A percentile compares a stretch with the other conserved stretches of the same genome.
Conservation (phyloP, 1,140 invertebrate genomes). For the Muscidifurax raptorellus region DNA sequence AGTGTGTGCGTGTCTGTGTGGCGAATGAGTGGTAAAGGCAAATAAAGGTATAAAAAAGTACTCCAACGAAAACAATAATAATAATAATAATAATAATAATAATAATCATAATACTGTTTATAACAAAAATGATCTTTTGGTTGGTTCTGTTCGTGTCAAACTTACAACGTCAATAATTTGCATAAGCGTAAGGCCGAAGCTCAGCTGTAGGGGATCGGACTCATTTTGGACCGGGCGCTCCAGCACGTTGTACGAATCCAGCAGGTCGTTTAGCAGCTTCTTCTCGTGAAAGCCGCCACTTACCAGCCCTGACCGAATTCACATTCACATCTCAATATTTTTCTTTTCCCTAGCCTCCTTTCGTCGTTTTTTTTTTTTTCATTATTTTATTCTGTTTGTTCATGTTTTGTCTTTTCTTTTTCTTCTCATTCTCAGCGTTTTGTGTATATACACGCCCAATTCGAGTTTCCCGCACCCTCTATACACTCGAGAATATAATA, state of each 20-base stretch:
- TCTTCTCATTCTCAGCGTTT: neutral
- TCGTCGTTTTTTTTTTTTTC: constrained; percentile 53
- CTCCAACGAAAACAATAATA: neutral
- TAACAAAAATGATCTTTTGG: constrained; percentile 8
- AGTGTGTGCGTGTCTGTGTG: too few relatives aligned
- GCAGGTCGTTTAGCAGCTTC: constrained; percentile 92
- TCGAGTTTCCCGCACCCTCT: too few relatives aligned
- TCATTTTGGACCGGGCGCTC: constrained; percentile 98
- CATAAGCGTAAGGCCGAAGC: constrained; percentile 98
- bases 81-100: neutral
- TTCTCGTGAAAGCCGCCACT: constrained; percentile 93
- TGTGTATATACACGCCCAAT: neutral
- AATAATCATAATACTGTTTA: neutral
- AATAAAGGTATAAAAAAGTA: neutral
- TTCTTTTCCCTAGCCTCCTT: constrained; percentile 18
- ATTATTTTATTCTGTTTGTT: neutral
- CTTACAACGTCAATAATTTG: constrained; percentile 99
- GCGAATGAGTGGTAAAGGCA: neutral
- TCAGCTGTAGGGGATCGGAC: constrained; percentile 95
- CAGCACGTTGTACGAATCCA: constrained; percentile 97
- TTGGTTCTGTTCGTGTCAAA: constrained; percentile 63
- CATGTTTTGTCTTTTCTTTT: neutral
- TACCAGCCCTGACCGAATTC: constrained; percentile 74
- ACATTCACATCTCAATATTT: constrained; percentile 45
- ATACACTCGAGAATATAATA: too few relatives aligned